These are phyloP conservation scores for Esox masquinongy DNA, from an alignment of 2,797 vertebrate species.

Conservation along the genomic window DNA sequence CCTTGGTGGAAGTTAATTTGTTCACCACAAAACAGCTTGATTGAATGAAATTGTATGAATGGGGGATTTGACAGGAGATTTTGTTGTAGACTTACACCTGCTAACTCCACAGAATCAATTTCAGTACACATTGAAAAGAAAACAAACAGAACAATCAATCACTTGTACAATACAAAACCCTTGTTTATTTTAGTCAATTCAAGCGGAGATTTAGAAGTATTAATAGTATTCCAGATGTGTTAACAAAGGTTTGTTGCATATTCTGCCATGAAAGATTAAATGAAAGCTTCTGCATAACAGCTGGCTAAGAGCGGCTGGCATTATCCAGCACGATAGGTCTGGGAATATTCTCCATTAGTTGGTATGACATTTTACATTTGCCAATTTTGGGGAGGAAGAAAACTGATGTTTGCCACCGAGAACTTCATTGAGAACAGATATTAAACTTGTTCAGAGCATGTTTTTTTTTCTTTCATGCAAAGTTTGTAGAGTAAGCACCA, in stretches of 20 bases:
- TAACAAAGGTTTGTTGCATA: not conserved
- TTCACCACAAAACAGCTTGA: conserved; percentile 4
- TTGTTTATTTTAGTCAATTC: not conserved
- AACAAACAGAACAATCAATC: conserved; percentile 1
- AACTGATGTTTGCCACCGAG: not conserved
- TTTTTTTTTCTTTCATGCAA: not conserved
- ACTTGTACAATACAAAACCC: not conserved
- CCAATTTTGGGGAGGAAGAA: not conserved
- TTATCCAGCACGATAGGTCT: not conserved
- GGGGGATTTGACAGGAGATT: not conserved
- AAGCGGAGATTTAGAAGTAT: not conserved
- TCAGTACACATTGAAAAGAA: not conserved
- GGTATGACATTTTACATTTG: not conserved
- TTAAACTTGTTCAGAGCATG: not conserved
- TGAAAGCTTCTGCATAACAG: not conserved
- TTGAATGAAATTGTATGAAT: conserved; percentile 4
- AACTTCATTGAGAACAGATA: not conserved
- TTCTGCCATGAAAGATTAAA: not conserved
- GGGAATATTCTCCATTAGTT: not conserved
- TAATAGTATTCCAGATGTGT: not conserved
- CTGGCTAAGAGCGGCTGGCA: not conserved
- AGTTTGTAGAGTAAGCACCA: not conserved
- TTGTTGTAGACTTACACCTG: not conserved
- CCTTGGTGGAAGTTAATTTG: not conserved
- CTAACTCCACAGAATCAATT: conserved; percentile 1